Evolutionary conservation across 2,888 invertebrate species (phyloP).

Genomic region (Dynastes tityus): DNA sequence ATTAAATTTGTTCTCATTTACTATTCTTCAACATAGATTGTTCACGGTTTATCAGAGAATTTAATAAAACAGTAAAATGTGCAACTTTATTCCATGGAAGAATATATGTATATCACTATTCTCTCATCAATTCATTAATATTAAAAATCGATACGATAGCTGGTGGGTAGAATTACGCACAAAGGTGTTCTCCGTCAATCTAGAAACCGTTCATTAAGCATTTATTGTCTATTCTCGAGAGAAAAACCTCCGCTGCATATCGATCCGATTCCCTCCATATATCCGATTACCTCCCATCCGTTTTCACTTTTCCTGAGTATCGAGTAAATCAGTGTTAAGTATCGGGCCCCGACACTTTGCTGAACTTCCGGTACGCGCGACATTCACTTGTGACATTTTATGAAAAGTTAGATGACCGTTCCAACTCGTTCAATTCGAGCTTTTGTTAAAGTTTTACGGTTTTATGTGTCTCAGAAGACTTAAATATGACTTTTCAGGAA

Average conservation of each 20-base stretch:
- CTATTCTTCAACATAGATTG: too few species aligned
- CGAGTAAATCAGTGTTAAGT: not conserved
- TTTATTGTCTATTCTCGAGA: not conserved
- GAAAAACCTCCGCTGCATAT: slow-evolving; percentile 20
- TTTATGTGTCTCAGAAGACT: too few species aligned
- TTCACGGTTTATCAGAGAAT: too few species aligned
- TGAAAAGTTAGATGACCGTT: not conserved
- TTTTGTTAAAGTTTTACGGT: too few species aligned
- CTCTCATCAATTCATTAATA: too few species aligned
- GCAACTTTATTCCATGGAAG: too few species aligned
- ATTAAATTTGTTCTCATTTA: too few species aligned
- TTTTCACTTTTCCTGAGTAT: slow-evolving; percentile 12
- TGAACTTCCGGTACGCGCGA: not conserved
- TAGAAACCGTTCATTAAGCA: slow-evolving; percentile 8
- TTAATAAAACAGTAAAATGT: too few species aligned
- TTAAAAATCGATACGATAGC: not conserved
- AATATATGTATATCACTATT: too few species aligned
- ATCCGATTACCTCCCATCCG: slow-evolving; percentile 15
- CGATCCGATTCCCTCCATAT: not conserved
- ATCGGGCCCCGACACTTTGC: not conserved
- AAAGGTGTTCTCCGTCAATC: not conserved
- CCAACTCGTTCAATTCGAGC: not conserved
- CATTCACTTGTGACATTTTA: slow-evolving; percentile 12
- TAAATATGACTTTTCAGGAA: too few species aligned
- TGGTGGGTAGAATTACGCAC: not conserved